Base-by-base conservation (phyloP, 2,888 invertebrate species). In the Campopleginae sp. region DNA sequence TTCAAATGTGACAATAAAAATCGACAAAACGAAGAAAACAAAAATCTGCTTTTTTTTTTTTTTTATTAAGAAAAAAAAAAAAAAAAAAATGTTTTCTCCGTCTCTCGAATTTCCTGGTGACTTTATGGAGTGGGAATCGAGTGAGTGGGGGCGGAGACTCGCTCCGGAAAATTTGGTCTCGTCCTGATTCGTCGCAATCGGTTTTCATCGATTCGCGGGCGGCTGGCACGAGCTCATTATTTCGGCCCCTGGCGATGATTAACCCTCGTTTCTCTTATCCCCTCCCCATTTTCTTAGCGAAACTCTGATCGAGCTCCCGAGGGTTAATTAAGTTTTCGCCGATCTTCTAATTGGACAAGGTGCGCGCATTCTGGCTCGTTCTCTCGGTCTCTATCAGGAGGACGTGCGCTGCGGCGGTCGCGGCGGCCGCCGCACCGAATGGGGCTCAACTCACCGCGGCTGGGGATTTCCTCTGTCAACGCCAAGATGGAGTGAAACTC, bases 401-500 rank as follows among this genome's bases (percentile, higher is more conserved):
- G 89, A 87, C 88, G 88, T 87, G 87, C 88, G n/a, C n/a, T n/a
- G n/a, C n/a, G 7, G 38, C 38, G 38, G 38, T n/a, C n/a, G n/a
- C 38, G 38, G 38, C 38, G 88, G 88, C 88, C n/a, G n/a, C 38
- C 8, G 38, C 38, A 88, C 88, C 88, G 86, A 88, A 86, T 81
- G 77, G 87, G 87, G 82, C 86, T 81, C 86, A 86, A 77, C 86
- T 87, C 87, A 87, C 85, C 10, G 38, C 10, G 38, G 38, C 38
- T 84, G 90, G 92, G 92, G 93, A 93, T 93, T 93, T 92, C 89
- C 90, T 91, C 92, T 93, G 93, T 93, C 93, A 93, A 90, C 93
- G 89, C 80, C 90, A 93, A 93, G 93, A 93, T 93, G 91, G 93
- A 93, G 93, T 93, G 93, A 93, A 93, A 91, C 90, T 89, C 89